Evolutionary conservation across 2,113 vertebrate genomes (phyloP).

Genomic region (Pomatorhinus ruficollis): DNA sequence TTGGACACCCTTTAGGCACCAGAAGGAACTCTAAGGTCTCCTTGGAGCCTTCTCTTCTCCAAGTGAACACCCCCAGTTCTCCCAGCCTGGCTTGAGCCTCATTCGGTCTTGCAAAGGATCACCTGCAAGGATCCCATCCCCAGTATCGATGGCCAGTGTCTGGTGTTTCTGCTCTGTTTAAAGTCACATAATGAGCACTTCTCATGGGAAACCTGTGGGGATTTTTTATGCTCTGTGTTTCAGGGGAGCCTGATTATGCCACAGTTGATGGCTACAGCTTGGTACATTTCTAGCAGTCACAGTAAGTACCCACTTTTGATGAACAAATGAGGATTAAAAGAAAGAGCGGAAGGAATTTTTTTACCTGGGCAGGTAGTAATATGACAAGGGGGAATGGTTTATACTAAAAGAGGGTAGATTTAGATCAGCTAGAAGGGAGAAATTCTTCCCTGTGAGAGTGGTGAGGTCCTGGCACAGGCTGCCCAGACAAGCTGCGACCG

Average conservation of each 20-base stretch:
- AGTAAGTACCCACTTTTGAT: slow-evolving; percentile 55
- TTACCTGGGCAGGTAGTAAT: neutral
- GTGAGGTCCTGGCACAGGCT: neutral
- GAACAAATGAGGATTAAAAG: neutral
- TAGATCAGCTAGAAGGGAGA: neutral
- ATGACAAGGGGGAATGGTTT: neutral
- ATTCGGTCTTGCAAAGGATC: neutral
- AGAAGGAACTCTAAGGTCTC: neutral
- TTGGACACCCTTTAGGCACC: neutral
- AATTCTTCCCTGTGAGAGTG: neutral
- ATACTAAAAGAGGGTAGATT: neutral
- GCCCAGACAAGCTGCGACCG: neutral
- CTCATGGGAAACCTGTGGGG: neutral
- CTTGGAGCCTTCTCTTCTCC: neutral
- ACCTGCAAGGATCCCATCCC: neutral
- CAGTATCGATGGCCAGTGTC: neutral
- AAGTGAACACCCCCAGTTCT: neutral
- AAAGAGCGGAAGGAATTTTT: neutral
- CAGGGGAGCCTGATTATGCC: slow-evolving; percentile 72
- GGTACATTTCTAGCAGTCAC: slow-evolving; percentile 58
- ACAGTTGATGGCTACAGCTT: slow-evolving; percentile 70
- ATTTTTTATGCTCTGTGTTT: neutral
- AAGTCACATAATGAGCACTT: neutral
- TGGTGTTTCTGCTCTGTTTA: neutral
- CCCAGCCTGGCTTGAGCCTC: neutral